Percentiles rank a stretch among this genome's conserved stretches.
These are phyloP conservation scores for Exaiptasia diaphana DNA, from an alignment of 64 coral and sea anemone genomes.

Conservation along the genomic window DNA sequence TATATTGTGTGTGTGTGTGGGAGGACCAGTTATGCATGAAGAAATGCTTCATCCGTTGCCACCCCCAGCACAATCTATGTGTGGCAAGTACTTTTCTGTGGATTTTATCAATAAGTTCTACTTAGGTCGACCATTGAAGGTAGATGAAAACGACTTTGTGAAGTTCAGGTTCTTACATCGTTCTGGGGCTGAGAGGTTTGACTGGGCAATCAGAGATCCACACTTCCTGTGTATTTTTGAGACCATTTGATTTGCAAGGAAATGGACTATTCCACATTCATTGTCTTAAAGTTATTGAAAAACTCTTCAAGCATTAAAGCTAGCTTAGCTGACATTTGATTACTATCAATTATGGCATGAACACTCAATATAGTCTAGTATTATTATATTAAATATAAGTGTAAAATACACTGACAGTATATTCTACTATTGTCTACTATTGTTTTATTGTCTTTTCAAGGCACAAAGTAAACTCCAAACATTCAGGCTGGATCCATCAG, in stretches of 20 bases:
- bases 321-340: no score
- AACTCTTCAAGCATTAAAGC: conserved; percentile 33
- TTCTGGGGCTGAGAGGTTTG: not conserved
- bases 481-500: not conserved
- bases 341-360: no score
- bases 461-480: not conserved
- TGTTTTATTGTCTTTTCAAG: not conserved
- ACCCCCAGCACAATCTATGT: not conserved
- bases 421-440: no score
- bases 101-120: conserved; percentile 13
- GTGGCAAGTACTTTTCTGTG: conserved; percentile 19
- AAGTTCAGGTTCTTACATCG: conserved; percentile 25
- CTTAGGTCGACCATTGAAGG: not conserved
- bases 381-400: no score
- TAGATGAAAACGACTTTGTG: not conserved
- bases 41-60: conserved; percentile 1
- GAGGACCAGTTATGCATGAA: no score
- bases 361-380: no score
- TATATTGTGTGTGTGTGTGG: no score
- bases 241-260: not conserved
- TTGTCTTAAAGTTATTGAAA: not conserved
- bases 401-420: no score
- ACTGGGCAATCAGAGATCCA: conserved; percentile 11
- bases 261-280: not conserved
- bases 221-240: not conserved